Evolutionary conservation across 2,888 invertebrate genomes (phyloP).

Genomic region (Trichopria drosophilae): DNA sequence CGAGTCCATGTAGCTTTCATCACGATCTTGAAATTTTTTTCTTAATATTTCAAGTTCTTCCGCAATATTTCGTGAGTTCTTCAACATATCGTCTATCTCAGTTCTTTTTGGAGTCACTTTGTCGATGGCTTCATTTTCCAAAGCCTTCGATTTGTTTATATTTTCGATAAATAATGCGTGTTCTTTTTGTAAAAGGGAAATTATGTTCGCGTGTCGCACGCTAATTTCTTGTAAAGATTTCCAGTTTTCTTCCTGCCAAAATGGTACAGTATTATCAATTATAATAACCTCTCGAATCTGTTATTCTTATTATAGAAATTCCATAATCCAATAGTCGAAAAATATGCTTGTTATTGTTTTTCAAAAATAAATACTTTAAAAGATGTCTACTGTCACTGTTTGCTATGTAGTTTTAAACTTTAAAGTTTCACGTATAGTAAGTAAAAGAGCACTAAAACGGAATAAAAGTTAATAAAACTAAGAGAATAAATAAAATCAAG

Average conservation of each 20-base stretch:
- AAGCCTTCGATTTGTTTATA: slow-evolving; percentile 48
- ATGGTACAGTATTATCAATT: background rate
- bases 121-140: slow-evolving; percentile 46
- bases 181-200: slow-evolving; percentile 47
- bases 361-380: too few relatives aligned
- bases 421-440: too few relatives aligned
- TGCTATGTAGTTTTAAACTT: too few relatives aligned
- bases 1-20: slow-evolving; percentile 38
- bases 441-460: too few relatives aligned
- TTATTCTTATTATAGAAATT: too few relatives aligned
- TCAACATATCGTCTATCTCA: slow-evolving; percentile 46
- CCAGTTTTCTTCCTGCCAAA: slow-evolving; percentile 40
- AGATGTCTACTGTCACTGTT: too few relatives aligned
- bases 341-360: too few relatives aligned
- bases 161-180: slow-evolving; percentile 48
- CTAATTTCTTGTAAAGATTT: slow-evolving; percentile 44
- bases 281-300: too few relatives aligned
- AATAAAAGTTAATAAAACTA: too few relatives aligned
- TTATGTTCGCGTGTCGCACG: slow-evolving; percentile 43
- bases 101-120: slow-evolving; percentile 43
- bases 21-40: slow-evolving; percentile 41
- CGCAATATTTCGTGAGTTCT: slow-evolving; percentile 45
- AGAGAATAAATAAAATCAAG: too few relatives aligned
- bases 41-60: slow-evolving; percentile 42
- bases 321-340: too few relatives aligned